Evolutionary conservation across 2,113 vertebrate species (phyloP).

Genomic region (Lucifuga dentata): DNA sequence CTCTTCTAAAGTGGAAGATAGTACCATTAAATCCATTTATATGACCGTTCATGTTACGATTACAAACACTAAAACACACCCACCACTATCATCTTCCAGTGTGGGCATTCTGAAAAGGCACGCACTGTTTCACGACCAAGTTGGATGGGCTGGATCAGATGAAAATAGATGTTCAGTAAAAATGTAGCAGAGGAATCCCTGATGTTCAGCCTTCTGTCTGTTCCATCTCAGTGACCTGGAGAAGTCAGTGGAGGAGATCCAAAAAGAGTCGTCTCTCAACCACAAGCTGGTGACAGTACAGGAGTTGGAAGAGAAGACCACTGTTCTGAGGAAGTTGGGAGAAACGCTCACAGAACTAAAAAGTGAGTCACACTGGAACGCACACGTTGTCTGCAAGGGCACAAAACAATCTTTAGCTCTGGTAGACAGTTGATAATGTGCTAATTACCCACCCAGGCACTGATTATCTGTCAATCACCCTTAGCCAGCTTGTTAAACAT

Average conservation of each 20-base stretch:
- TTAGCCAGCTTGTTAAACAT: conserved; percentile 41
- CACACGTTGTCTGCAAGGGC: conserved; percentile 29
- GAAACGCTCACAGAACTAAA: conserved; percentile 96
- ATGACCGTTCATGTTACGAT: no score
- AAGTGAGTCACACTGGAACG: conserved; percentile 84
- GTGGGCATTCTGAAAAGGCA: no score
- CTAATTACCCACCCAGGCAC: conserved; percentile 55
- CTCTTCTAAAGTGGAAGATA: no score
- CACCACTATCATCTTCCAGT: no score
- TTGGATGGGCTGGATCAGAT: no score
- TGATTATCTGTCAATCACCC: conserved; percentile 57
- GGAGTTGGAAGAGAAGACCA: conserved; percentile 95
- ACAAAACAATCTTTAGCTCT: conserved; percentile 13
- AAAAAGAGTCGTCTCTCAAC: conserved; percentile 91
- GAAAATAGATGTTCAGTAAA: conserved; percentile 18
- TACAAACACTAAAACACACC: no score
- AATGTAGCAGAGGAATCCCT: conserved; percentile 39
- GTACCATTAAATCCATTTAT: no score
- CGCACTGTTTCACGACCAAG: no score
- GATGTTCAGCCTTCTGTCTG: conserved; percentile 68
- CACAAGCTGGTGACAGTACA: conserved; percentile 91
- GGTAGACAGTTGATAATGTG: conserved; percentile 51
- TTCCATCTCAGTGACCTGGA: conserved; percentile 90
- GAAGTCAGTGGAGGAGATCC: conserved; percentile 95
- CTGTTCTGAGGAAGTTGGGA: conserved; percentile 92